Conservation (phyloP, 2,888 invertebrate species). For the Steinernema scapterisci region DNA sequence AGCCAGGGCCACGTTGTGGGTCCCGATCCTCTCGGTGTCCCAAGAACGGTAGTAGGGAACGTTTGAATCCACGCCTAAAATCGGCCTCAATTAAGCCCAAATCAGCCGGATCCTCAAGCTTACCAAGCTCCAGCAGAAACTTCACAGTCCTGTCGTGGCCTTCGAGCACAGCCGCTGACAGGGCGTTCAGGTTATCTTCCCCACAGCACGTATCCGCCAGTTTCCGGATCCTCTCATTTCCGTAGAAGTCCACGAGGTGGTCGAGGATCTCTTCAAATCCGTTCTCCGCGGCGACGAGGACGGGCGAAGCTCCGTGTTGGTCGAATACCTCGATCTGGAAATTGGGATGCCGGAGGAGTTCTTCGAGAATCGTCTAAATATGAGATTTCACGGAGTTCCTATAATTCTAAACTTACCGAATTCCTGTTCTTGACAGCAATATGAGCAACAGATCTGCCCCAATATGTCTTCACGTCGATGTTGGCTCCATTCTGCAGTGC, state of each 20-base stretch:
- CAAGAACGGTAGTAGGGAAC: background rate
- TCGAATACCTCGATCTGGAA: background rate
- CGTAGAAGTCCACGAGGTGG: background rate
- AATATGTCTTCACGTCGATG: background rate
- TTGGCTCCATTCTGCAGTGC: background rate
- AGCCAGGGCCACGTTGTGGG: background rate
- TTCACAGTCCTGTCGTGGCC: background rate
- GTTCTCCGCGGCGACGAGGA: background rate
- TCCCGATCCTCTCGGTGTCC: constrained; percentile 1
- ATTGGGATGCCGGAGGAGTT: background rate
- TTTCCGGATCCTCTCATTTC: background rate
- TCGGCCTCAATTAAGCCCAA: background rate
- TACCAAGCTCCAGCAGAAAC: background rate
- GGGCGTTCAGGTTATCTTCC: background rate
- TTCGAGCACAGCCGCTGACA: background rate
- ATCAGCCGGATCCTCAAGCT: background rate
- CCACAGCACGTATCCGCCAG: constrained; percentile 1
- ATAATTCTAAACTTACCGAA: background rate
- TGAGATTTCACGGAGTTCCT: background rate
- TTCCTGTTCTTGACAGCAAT: background rate
- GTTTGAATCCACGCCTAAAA: background rate
- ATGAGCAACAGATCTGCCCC: constrained; percentile 6
- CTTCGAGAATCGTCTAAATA: background rate
- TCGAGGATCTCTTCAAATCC: background rate
- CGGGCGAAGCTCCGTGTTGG: background rate